These are phyloP conservation scores for Epinotia ramella DNA, from an alignment of 2,888 invertebrate species.

Conservation along the genomic window DNA sequence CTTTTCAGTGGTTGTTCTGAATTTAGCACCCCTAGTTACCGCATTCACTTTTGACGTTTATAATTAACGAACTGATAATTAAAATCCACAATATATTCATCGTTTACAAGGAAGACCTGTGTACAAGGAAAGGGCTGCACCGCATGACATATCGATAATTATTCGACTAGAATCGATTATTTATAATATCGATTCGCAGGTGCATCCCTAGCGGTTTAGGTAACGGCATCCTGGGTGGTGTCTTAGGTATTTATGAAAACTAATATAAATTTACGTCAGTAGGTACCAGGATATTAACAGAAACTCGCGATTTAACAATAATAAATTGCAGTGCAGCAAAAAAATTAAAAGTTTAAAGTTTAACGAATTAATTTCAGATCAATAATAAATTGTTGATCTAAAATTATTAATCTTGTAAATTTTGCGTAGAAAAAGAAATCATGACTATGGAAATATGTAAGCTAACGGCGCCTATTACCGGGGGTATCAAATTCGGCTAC, in stretches of 20 bases:
- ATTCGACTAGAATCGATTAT: conserved; percentile 46
- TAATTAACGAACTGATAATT: conserved; percentile 49
- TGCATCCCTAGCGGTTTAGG: conserved; percentile 59
- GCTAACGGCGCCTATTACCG: no score
- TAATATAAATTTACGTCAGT: background rate
- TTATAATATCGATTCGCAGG: conserved; percentile 54
- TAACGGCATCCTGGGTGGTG: conserved; percentile 58
- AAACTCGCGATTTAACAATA: background rate
- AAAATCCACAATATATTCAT: conserved; percentile 61
- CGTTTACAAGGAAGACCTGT: conserved; percentile 55
- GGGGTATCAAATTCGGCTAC: no score
- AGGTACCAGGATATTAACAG: background rate
- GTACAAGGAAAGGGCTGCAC: conserved; percentile 71
- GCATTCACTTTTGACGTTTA: conserved; percentile 10
- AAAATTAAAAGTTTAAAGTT: no score
- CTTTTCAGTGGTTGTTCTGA: background rate
- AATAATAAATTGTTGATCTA: background rate
- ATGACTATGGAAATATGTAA: background rate
- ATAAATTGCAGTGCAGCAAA: background rate
- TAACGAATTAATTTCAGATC: no score
- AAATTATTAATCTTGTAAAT: background rate
- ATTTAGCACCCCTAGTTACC: conserved; percentile 3
- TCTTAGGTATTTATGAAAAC: conserved; percentile 7
- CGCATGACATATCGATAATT: conserved; percentile 64
- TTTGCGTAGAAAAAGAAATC: background rate